Conservation (phyloP, 2,113 vertebrate species). For the Erythrocercus mccallii region DNA sequence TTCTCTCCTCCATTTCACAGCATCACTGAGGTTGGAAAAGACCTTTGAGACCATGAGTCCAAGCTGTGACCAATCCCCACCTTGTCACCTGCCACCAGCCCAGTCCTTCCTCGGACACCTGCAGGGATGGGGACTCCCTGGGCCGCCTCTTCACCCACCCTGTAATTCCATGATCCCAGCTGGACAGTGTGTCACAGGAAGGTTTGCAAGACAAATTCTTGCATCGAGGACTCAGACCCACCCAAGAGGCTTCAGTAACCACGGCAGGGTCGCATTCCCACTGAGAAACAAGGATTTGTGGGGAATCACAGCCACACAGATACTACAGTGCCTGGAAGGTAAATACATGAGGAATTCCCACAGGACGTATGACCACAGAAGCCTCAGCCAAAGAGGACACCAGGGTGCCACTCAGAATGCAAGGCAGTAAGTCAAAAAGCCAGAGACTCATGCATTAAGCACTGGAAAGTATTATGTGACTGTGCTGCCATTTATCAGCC, state of each 20-base stretch:
- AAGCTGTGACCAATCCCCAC: not conserved
- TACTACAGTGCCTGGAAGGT: not conserved
- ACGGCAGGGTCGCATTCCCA: fast-evolving
- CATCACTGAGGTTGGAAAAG: not conserved
- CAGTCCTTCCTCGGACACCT: not conserved
- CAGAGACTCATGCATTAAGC: not conserved
- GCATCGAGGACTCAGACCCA: not conserved
- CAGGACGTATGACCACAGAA: not conserved
- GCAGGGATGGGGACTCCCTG: not conserved
- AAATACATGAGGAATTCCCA: not conserved
- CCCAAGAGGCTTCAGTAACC: not conserved
- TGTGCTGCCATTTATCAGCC: not conserved
- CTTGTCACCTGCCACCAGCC: not conserved
- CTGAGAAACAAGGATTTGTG: not conserved
- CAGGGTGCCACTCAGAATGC: not conserved
- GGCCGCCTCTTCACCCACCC: not conserved
- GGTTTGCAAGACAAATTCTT: not conserved
- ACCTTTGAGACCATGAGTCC: not conserved
- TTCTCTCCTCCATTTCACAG: not conserved
- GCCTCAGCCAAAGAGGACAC: not conserved
- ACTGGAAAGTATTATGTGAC: not conserved
- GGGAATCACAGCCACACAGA: not conserved
- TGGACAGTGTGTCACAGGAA: fast-evolving
- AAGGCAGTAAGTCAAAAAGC: not conserved
- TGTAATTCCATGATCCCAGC: not conserved